Evolutionary conservation across 2,888 invertebrate genomes (phyloP).

Genomic region (Oegoconia quadripuncta): DNA sequence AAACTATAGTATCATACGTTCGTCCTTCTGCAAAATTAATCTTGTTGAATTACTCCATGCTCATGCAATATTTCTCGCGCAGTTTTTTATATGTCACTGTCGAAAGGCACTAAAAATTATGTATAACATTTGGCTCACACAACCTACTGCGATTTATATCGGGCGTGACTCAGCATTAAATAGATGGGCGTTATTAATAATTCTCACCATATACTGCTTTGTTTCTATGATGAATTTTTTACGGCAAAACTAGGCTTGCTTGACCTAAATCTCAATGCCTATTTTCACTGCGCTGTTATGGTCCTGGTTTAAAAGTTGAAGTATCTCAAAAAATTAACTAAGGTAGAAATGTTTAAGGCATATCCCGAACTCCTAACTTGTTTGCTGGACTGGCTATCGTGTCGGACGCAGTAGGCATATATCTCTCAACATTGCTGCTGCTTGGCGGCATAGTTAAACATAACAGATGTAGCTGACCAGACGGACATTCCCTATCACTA

Average conservation of each 20-base stretch:
- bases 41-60: not conserved
- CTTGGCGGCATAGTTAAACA: too few relatives aligned
- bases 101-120: conserved; percentile 2
- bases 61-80: not conserved
- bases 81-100: not conserved
- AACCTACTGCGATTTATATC: conserved; percentile 4
- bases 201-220: conserved; percentile 2
- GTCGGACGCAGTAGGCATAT: too few relatives aligned
- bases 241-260: not conserved
- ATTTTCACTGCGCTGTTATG: too few relatives aligned
- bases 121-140: conserved; percentile 1
- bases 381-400: too few relatives aligned
- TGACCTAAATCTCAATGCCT: too few relatives aligned
- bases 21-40: not conserved
- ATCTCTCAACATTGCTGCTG: too few relatives aligned
- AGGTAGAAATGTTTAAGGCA: too few relatives aligned
- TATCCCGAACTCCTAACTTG: too few relatives aligned
- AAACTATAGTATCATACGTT: not conserved
- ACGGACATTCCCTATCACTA: too few relatives aligned
- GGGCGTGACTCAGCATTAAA: conserved; percentile 12
- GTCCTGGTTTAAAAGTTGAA: too few relatives aligned
- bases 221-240: conserved; percentile 1
- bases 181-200: conserved; percentile 3
- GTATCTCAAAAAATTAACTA: too few relatives aligned
- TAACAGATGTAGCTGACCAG: too few relatives aligned